These are phyloP conservation scores for Semotilus atromaculatus DNA, from an alignment of 2,797 vertebrate species.

Conservation along the genomic window DNA sequence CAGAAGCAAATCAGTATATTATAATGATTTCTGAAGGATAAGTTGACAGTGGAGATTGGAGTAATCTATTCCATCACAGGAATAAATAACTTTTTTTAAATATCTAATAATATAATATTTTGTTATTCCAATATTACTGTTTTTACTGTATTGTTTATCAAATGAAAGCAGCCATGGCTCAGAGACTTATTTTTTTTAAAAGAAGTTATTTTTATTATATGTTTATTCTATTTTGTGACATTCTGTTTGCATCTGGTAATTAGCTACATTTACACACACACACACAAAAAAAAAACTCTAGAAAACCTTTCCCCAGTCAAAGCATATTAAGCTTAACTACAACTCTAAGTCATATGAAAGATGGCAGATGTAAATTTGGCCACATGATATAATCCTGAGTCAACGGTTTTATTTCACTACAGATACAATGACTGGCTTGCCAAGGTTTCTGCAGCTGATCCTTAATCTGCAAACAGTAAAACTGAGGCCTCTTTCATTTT, in stretches of 20 bases:
- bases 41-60: background rate
- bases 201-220: too few species aligned
- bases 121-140: background rate
- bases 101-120: too few species aligned
- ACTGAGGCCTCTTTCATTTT: conserved; percentile 17
- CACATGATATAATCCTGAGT: conserved; percentile 26
- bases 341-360: background rate
- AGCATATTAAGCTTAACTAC: background rate
- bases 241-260: too few species aligned
- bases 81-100: background rate
- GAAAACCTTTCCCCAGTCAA: background rate
- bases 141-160: background rate
- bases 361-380: background rate
- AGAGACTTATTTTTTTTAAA: too few species aligned
- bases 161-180: background rate
- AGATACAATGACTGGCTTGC: conserved; percentile 7
- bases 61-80: too few species aligned
- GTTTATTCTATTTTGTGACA: background rate
- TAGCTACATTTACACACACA: too few species aligned
- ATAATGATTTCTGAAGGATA: background rate
- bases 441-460: background rate
- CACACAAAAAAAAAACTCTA: too few species aligned
- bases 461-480: conserved; percentile 17
- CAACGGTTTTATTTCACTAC: background rate
- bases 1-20: too few species aligned